Base-by-base conservation (phyloP, 2,888 invertebrate species). In the Cetonia aurata region DNA sequence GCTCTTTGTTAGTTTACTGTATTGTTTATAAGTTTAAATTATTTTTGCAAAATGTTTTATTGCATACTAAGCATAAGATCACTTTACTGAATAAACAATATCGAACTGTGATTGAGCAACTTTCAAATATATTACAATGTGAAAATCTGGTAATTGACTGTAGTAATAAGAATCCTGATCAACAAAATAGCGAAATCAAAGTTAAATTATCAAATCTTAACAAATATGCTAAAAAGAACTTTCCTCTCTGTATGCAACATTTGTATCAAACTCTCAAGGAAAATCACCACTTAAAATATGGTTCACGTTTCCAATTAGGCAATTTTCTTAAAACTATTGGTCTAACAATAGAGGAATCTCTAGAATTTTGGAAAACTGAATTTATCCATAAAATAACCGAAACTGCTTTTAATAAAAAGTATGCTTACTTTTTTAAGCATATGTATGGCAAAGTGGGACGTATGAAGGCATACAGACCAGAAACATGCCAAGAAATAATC, bases 281-380 rank as follows among this genome's bases (percentile, higher is more conserved):
- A 60, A 31, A 25, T 60, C 33, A 60, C 13, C 60, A 60, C 42
- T 41, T 60, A 4, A 60, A 60, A 48, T 60, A 60, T 60, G 60
- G 46, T 25, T 60, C 60, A 1, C 60, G 60, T 15, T 31, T n/a
- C 6, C 60, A 60, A 46, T 60, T 60, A 46, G 60, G 60, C 25
- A 46, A 60, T 46, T 60, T 44, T 46, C 9, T 60, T 15, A 31
- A 46, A 25, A 25, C 60, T n/a, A 60, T 46, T 9, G 60, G 59
- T 8, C 17, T 59, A 25, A 59, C 6, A 12, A 44, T 59, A 44
- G 59, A 59, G 25, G 59, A 59, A 10, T 59, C 59, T 6, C 25
- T 59, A n/a, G 44, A 59, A 25, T 44, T 60, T 46, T 60, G 60
- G 44, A 60, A 44, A 6, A 46, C 44, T 1, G 44, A 60, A 46